A percentile compares a stretch with the other conserved stretches of the same genome.
phyloP scores from a whole-genome alignment of 2,797 vertebrate species.

The Cuniculus paca region DNA sequence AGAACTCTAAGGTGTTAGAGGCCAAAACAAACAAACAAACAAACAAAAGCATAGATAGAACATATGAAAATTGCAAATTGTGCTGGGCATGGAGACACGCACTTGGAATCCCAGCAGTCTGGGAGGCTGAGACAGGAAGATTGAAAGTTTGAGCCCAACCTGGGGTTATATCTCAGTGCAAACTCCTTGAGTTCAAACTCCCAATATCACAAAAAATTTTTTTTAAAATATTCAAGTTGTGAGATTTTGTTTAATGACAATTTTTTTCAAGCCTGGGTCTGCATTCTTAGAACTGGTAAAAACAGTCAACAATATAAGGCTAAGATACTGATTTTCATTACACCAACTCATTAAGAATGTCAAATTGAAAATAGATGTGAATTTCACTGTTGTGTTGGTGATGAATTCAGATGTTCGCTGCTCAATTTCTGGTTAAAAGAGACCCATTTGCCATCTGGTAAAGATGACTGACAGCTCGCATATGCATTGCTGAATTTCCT shows the following conservation, averaged over 20 bases:
- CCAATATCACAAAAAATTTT: neutral
- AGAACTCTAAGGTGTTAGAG: neutral
- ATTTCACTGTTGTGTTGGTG: slow-evolving; percentile 77
- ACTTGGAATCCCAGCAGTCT: neutral
- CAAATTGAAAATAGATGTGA: slow-evolving; percentile 61
- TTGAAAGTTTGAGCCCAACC: neutral
- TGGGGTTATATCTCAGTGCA: neutral
- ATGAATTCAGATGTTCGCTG: slow-evolving; percentile 80
- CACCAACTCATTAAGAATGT: slow-evolving; percentile 66
- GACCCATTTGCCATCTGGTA: slow-evolving; percentile 82
- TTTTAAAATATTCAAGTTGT: too few species aligned
- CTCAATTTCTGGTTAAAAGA: slow-evolving; percentile 82
- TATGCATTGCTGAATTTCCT: neutral
- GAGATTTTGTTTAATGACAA: slow-evolving; percentile 45
- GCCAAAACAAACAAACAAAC: neutral
- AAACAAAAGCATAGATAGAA: neutral
- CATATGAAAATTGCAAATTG: neutral
- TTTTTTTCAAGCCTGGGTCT: slow-evolving; percentile 38
- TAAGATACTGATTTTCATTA: slow-evolving; percentile 71
- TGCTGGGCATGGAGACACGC: neutral
- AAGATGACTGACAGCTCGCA: slow-evolving; percentile 69
- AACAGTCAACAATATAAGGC: slow-evolving; percentile 62
- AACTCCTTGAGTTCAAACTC: neutral
- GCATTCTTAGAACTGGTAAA: slow-evolving; percentile 45
- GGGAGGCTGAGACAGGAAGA: neutral